These are phyloP conservation scores for Trachymyrmex cornetzi DNA, from an alignment of 1,140 invertebrate genomes.

Conservation along the genomic window DNA sequence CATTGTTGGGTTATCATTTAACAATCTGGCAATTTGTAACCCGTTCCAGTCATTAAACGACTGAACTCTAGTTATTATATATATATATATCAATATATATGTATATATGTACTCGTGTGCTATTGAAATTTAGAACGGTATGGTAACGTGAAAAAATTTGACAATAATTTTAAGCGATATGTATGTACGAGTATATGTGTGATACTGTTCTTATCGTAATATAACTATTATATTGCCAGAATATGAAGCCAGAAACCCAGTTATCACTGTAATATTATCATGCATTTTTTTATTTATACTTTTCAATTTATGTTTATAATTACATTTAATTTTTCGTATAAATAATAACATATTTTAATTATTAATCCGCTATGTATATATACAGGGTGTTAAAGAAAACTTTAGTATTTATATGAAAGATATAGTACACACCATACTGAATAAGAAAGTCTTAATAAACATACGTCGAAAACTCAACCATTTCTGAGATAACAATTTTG, in stretches of 20 bases:
- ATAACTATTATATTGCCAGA: too few species aligned
- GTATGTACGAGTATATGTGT: background rate
- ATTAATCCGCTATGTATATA: background rate
- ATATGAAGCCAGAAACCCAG: background rate
- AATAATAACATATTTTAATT: background rate
- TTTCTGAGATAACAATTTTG: too few species aligned
- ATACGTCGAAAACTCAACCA: too few species aligned
- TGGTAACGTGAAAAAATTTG: background rate
- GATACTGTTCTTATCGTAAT: background rate
- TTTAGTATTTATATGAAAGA: too few species aligned
- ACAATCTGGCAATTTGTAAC: slow-evolving; percentile 35
- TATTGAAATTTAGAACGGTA: slow-evolving; percentile 18
- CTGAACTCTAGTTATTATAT: slow-evolving; percentile 50
- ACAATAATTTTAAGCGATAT: background rate
- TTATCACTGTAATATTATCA: slow-evolving; percentile 6
- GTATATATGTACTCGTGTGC: background rate
- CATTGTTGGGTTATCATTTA: slow-evolving; percentile 49
- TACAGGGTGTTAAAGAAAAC: background rate
- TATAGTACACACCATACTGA: too few species aligned
- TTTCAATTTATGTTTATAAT: background rate
- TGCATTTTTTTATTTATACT: background rate
- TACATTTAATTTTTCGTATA: background rate
- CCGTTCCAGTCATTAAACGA: slow-evolving; percentile 61
- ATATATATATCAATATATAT: background rate
- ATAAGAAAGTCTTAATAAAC: too few species aligned